Conservation (phyloP, 1,140 invertebrate genomes). For the Tetraneura akinire region DNA sequence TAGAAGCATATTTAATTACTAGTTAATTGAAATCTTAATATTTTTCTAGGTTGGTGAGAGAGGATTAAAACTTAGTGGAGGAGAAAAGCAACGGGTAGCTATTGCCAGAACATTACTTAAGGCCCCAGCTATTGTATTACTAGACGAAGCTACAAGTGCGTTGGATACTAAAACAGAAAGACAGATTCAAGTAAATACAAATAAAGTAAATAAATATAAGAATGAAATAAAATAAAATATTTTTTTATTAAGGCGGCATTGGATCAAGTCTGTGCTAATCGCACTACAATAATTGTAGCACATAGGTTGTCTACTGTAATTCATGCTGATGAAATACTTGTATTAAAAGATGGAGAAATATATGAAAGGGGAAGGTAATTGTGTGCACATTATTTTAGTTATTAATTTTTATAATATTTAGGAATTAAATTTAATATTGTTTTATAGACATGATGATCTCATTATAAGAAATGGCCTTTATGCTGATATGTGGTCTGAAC, state of each 20-base stretch:
- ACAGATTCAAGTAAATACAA: constrained; percentile 69
- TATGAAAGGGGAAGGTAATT: constrained; percentile 82
- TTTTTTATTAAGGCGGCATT: constrained; percentile 66
- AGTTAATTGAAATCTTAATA: background rate
- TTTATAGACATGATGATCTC: constrained; percentile 53
- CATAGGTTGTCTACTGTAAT: constrained; percentile 92
- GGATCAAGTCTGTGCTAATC: constrained; percentile 74
- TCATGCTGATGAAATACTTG: constrained; percentile 89
- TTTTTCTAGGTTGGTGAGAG: constrained; percentile 72
- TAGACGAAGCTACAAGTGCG: constrained; percentile 89
- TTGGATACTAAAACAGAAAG: constrained; percentile 82
- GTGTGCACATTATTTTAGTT: background rate
- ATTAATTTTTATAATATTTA: background rate
- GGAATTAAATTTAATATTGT: background rate
- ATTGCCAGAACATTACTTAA: constrained; percentile 90
- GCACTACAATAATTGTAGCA: constrained; percentile 90
- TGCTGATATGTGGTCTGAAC: constrained; percentile 53
- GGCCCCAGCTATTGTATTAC: constrained; percentile 78
- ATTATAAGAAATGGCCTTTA: constrained; percentile 52
- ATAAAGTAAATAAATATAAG: background rate
- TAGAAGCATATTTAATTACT: no score
- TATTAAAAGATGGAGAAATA: constrained; percentile 85
- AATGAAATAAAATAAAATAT: constrained; percentile 32
- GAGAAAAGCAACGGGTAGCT: constrained; percentile 91
- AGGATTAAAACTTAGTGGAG: constrained; percentile 79